Conservation (phyloP, 2,888 invertebrate species). For the Polymixis lichenea region DNA sequence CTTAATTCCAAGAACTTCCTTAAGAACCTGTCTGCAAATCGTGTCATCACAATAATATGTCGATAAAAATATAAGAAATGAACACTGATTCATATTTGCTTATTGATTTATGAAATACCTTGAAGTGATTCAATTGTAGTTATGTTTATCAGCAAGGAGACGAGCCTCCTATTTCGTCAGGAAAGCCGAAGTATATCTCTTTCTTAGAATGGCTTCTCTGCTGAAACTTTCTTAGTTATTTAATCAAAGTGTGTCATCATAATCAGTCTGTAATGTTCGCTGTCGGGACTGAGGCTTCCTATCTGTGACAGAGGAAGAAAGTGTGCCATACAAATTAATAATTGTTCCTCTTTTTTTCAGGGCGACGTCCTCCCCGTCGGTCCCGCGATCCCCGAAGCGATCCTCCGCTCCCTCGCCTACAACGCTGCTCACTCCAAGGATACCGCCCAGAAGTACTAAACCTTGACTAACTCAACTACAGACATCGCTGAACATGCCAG, state of each 20-base stretch:
- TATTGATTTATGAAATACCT: slow-evolving; percentile 5
- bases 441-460: slow-evolving; percentile 43
- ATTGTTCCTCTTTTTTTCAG: slow-evolving; percentile 65
- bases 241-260: neutral
- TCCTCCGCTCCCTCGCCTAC: slow-evolving; percentile 77
- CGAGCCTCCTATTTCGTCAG: neutral
- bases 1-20: slow-evolving; percentile 14
- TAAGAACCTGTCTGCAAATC: slow-evolving; percentile 28
- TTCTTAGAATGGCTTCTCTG: neutral
- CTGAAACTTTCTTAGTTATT: neutral
- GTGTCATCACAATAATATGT: slow-evolving; percentile 9
- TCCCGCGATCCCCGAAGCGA: slow-evolving; percentile 77
- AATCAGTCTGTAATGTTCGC: neutral
- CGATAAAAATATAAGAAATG: slow-evolving; percentile 11
- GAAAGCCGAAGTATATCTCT: neutral
- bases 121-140: slow-evolving; percentile 1
- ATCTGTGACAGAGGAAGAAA: too few relatives aligned
- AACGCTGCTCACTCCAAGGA: slow-evolving; percentile 65
- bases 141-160: neutral
- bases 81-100: neutral
- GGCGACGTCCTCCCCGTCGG: slow-evolving; percentile 74
- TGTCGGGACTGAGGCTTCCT: neutral
- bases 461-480: slow-evolving; percentile 21
- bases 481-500: slow-evolving; percentile 28
- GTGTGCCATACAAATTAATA: neutral